These are phyloP conservation scores for Sclerodermus sp. DNA, from an alignment of 2,888 invertebrate species.

Conservation along the genomic window DNA sequence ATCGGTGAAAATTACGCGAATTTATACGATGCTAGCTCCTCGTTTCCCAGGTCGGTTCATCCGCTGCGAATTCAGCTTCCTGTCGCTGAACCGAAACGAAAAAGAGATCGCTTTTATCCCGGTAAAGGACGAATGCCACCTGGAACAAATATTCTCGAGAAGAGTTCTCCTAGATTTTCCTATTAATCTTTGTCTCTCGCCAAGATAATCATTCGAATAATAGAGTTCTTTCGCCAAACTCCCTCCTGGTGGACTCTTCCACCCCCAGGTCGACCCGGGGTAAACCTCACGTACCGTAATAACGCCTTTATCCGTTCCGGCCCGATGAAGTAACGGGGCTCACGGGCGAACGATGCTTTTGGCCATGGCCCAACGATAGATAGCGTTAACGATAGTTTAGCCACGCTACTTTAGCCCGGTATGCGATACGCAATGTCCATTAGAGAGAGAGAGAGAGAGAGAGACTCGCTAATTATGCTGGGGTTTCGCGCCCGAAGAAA, in stretches of 20 bases:
- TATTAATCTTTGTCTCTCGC: not conserved
- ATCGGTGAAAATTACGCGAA: slow-evolving; percentile 29
- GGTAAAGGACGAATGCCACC: no score
- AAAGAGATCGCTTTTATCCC: not conserved
- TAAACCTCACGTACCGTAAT: no score
- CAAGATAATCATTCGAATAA: no score
- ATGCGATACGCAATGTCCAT: not conserved
- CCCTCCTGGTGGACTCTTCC: no score
- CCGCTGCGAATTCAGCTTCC: slow-evolving; percentile 24
- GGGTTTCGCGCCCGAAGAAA: not conserved
- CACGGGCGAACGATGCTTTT: not conserved
- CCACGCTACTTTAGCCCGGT: not conserved
- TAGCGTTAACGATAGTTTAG: not conserved
- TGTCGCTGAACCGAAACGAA: not conserved
- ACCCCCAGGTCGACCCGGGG: no score
- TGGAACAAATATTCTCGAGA: no score
- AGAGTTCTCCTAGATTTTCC: not conserved
- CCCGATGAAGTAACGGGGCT: no score
- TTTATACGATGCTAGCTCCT: slow-evolving; percentile 17
- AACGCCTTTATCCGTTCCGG: no score
- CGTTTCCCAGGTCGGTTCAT: slow-evolving; percentile 16
- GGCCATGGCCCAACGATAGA: not conserved
- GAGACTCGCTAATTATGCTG: not conserved
- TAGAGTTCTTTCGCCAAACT: no score
- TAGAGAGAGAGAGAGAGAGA: not conserved